A percentile compares a stretch with the other conserved stretches of the same genome.
Conservation (phyloP, 2,888 invertebrate genomes). For the Thumatha senex region DNA sequence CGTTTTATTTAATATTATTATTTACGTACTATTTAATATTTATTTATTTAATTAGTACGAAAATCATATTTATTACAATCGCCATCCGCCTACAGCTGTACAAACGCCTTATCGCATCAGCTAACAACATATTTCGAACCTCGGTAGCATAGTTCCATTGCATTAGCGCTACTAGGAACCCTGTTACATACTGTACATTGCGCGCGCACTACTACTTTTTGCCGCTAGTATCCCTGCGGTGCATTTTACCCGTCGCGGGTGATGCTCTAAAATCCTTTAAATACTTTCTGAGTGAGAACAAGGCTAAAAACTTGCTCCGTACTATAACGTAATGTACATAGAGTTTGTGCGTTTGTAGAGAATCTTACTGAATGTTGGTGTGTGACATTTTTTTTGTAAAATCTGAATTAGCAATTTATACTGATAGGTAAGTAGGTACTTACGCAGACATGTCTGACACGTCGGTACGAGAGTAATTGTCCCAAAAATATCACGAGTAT, state of each 20-base stretch:
- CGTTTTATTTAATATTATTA: too few relatives aligned
- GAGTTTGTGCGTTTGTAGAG: too few relatives aligned
- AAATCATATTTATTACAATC: neutral
- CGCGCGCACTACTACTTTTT: slow-evolving; percentile 26
- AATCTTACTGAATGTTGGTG: too few relatives aligned
- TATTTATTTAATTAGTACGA: too few relatives aligned
- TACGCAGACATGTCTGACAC: too few relatives aligned
- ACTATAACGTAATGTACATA: too few relatives aligned
- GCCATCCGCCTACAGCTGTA: slow-evolving; percentile 17
- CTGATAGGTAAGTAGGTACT: too few relatives aligned
- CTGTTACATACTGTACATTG: slow-evolving; percentile 22
- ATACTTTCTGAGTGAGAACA: slow-evolving; percentile 38
- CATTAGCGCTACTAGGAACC: slow-evolving; percentile 57
- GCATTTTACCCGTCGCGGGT: slow-evolving; percentile 15
- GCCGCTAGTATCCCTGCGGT: slow-evolving; percentile 30
- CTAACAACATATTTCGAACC: slow-evolving; percentile 60
- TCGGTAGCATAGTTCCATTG: slow-evolving; percentile 51
- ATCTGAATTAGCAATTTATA: too few relatives aligned
- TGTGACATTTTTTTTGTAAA: too few relatives aligned
- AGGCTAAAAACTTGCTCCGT: slow-evolving; percentile 22
- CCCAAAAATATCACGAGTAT: too few relatives aligned
- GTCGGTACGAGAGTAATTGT: too few relatives aligned
- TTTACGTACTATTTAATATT: too few relatives aligned
- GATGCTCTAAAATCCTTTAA: slow-evolving; percentile 35
- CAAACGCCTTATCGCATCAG: slow-evolving; percentile 35